Conservation (phyloP, 2,888 invertebrate genomes). For the Cryptocheilus praepositus region DNA sequence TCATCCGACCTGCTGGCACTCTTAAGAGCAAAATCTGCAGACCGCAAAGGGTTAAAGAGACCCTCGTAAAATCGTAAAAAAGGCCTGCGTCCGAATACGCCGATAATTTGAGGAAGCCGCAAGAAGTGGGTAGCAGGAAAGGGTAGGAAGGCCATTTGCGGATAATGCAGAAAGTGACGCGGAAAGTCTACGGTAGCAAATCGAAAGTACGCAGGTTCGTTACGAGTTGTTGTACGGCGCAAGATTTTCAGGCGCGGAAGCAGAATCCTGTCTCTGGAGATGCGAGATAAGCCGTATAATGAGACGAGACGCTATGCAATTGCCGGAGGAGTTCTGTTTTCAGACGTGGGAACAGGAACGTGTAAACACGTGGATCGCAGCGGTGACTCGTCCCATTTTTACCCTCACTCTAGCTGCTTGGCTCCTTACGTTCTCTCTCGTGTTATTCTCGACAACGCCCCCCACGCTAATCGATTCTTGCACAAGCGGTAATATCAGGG, state of each 20-base stretch:
- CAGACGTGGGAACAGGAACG: constrained; percentile 58
- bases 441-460: constrained; percentile 11
- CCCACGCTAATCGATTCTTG: constrained; percentile 31
- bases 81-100: too few relatives aligned
- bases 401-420: constrained; percentile 10
- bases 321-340: constrained; percentile 46
- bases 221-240: too few relatives aligned
- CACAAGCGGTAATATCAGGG: constrained; percentile 30
- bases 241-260: constrained; percentile 51
- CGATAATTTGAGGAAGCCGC: too few relatives aligned
- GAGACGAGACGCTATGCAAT: constrained; percentile 50
- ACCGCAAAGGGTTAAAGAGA: too few relatives aligned
- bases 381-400: constrained; percentile 31
- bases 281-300: constrained; percentile 52
- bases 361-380: constrained; percentile 52
- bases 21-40: too few relatives aligned
- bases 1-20: too few relatives aligned
- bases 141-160: too few relatives aligned
- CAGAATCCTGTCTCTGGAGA: constrained; percentile 43
- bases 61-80: too few relatives aligned
- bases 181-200: too few relatives aligned
- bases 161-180: too few relatives aligned
- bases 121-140: too few relatives aligned
- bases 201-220: too few relatives aligned
- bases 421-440: constrained; percentile 16